Evolutionary conservation across 2,113 vertebrate species (phyloP).

Genomic region (Campylomormyrus numenius): DNA sequence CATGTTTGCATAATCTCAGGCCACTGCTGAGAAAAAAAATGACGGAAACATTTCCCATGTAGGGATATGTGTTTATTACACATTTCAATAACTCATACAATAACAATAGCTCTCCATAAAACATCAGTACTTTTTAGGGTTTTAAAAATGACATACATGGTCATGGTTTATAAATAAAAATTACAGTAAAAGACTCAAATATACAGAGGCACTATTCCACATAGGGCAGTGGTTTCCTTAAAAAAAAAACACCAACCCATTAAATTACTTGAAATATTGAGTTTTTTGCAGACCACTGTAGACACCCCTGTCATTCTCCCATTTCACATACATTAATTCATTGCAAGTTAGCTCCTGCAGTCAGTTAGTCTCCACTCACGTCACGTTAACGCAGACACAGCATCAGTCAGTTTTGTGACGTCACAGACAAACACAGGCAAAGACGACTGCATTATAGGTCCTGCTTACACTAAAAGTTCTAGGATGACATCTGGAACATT

Average conservation of each 20-base stretch:
- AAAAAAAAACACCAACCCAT: background rate
- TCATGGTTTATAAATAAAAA: background rate
- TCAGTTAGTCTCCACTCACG: background rate
- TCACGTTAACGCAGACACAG: background rate
- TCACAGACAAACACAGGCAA: background rate
- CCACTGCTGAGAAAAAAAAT: background rate
- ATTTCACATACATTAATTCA: background rate
- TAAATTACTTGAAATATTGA: background rate
- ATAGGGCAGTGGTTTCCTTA: background rate
- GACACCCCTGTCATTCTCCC: background rate
- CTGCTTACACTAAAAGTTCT: background rate
- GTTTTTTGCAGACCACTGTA: background rate
- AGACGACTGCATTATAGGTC: background rate
- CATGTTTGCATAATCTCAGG: background rate
- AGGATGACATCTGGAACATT: background rate
- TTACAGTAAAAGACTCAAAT: background rate
- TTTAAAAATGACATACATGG: slow-evolving; percentile 3
- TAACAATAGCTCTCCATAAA: background rate
- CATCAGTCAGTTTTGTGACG: background rate
- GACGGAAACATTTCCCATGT: background rate
- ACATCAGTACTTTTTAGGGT: background rate
- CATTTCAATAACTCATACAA: background rate
- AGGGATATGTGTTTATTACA: background rate
- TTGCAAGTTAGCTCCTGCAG: background rate
- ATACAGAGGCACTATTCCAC: background rate